Conservation (phyloP, 2,113 vertebrate genomes). For the Myanophis thanlyinensis region DNA sequence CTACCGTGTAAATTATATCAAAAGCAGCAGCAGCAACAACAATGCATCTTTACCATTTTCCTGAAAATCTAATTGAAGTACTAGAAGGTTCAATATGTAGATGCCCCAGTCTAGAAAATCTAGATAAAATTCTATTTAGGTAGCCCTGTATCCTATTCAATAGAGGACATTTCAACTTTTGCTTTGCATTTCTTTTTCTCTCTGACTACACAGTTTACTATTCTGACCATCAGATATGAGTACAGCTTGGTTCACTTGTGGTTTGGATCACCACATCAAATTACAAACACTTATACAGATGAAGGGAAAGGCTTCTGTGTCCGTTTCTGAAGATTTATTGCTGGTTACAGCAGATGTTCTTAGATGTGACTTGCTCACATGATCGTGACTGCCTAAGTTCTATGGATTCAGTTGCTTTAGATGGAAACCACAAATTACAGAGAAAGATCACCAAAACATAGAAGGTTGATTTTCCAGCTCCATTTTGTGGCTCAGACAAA, state of each 20-base stretch:
- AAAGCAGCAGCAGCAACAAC: neutral
- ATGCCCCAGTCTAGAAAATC: neutral
- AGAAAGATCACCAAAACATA: conserved; percentile 2
- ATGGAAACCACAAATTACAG: neutral
- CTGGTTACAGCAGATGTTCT: neutral
- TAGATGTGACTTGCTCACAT: neutral
- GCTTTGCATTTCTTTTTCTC: neutral
- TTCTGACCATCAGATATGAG: neutral
- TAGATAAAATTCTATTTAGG: neutral
- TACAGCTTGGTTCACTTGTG: neutral
- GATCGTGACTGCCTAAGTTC: neutral
- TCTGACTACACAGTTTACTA: neutral
- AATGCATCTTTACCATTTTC: neutral
- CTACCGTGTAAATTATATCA: neutral
- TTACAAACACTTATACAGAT: neutral
- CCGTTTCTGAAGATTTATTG: neutral
- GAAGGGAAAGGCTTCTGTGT: neutral
- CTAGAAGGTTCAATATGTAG: neutral
- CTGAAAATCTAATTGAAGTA: neutral
- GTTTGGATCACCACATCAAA: neutral
- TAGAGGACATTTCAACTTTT: neutral
- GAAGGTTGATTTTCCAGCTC: conserved; percentile 14
- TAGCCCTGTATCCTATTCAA: neutral
- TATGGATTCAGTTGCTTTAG: neutral
- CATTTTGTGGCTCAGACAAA: conserved; percentile 64